phyloP scores from a whole-genome alignment of 2,797 vertebrate genomes.

The Botia kubotai region DNA sequence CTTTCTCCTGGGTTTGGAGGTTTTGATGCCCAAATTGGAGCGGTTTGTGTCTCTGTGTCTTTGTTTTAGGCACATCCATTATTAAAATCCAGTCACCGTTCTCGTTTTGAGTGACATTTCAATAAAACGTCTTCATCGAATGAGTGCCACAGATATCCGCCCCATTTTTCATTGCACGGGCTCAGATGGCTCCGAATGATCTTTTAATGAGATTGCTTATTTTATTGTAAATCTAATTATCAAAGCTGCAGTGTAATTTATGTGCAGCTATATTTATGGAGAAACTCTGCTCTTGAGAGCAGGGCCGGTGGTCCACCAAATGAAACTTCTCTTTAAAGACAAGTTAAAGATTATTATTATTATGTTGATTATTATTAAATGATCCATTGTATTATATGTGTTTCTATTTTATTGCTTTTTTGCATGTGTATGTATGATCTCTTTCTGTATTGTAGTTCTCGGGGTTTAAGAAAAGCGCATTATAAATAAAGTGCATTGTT shows the following conservation, averaged over 20 bases:
- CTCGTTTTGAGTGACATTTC: constrained; percentile 26
- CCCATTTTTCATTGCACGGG: constrained; percentile 11
- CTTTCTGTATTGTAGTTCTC: too few species aligned
- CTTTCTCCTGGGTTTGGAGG: constrained; percentile 26
- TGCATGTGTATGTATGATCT: too few species aligned
- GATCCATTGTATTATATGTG: too few species aligned
- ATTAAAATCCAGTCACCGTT: constrained; percentile 41
- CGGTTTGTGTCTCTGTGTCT: constrained; percentile 40
- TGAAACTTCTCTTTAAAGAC: too few species aligned
- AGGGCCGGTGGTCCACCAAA: constrained; percentile 8
- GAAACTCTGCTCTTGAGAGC: constrained; percentile 20
- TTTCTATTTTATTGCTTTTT: too few species aligned
- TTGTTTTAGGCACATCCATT: constrained; percentile 37
- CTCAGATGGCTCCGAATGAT: constrained; percentile 25
- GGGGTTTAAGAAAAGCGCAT: too few species aligned
- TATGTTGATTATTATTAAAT: too few species aligned
- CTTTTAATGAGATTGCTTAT: constrained; percentile 7
- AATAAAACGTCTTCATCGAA: constrained; percentile 24
- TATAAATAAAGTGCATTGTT: too few species aligned
- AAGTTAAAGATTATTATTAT: too few species aligned
- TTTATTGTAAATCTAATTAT: constrained; percentile 37
- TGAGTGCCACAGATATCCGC: constrained; percentile 13
- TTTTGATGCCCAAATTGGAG: constrained; percentile 49
- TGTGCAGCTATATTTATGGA: constrained; percentile 17
- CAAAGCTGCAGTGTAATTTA: constrained; percentile 31